Percentiles rank a stretch among this genome's conserved stretches.
Conservation (phyloP, 2,113 vertebrate genomes). For the Stigmatopora nigra region DNA sequence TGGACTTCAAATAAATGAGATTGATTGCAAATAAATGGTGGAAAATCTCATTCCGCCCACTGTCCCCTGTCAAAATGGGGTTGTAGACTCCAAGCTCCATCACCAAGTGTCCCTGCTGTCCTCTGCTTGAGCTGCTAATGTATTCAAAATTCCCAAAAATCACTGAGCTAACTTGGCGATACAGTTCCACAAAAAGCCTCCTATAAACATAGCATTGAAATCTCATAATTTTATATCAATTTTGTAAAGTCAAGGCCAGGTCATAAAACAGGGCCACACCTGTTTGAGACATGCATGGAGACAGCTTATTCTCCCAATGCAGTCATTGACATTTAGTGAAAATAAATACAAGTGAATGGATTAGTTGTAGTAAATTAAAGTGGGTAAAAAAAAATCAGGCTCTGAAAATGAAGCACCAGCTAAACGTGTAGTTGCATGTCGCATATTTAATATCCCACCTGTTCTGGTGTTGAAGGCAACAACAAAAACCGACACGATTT, state of each 20-base stretch:
- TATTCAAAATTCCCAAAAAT: not conserved
- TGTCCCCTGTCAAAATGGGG: conserved; percentile 3
- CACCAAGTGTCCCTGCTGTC: conserved; percentile 22
- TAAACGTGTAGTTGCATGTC: not conserved
- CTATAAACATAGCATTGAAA: not conserved
- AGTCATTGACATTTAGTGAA: not conserved
- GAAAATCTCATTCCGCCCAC: not conserved
- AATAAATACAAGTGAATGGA: not conserved
- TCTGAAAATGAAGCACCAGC: not conserved
- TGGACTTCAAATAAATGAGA: not conserved
- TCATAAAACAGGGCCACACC: conserved; percentile 50
- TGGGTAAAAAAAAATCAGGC: not conserved
- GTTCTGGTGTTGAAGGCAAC: conserved; percentile 88
- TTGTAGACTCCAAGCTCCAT: conserved; percentile 20
- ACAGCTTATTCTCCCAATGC: not conserved
- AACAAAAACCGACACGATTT: conserved; percentile 89
- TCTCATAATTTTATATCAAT: not conserved
- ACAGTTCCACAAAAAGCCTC: not conserved
- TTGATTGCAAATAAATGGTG: not conserved
- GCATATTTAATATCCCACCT: conserved; percentile 65
- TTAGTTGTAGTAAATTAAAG: not conserved
- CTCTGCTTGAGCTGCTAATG: conserved; percentile 13
- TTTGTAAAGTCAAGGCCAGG: conserved; percentile 16
- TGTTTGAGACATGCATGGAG: conserved; percentile 27
- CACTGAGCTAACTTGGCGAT: not conserved